A percentile compares a stretch with the other conserved stretches of the same genome.
These are phyloP conservation scores for Engraulis encrasicolus DNA, from an alignment of 2,113 vertebrate genomes.

Conservation along the genomic window DNA sequence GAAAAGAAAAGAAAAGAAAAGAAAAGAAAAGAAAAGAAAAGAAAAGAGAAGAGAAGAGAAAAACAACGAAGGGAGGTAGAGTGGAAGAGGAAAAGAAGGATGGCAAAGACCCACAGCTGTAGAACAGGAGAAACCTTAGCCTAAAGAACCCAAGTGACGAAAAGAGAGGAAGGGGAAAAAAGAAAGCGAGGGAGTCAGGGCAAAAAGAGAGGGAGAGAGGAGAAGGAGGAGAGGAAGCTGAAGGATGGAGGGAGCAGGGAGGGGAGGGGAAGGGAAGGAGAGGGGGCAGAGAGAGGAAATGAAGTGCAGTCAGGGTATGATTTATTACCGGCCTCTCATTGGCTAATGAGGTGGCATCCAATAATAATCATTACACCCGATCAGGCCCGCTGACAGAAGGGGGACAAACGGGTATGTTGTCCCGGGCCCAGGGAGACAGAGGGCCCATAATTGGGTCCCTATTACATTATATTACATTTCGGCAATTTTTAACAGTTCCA, in stretches of 20 bases:
- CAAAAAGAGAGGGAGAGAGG: neutral
- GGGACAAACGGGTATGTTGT: no score
- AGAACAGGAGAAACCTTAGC: neutral
- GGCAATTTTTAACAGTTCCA: no score
- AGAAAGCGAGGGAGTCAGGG: neutral
- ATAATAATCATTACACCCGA: conserved; percentile 34
- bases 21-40: neutral
- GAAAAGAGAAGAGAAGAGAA: neutral
- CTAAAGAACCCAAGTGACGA: no score
- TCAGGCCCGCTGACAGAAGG: no score
- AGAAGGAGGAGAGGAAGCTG: neutral
- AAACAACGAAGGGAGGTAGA: neutral
- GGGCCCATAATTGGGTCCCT: no score
- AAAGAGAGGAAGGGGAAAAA: neutral
- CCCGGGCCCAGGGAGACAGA: no score
- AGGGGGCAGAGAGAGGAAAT: conserved; percentile 29
- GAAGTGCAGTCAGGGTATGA: conserved; percentile 40
- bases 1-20: neutral
- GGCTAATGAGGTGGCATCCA: conserved; percentile 40
- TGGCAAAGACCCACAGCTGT: neutral
- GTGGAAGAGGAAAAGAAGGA: neutral
- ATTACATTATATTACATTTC: no score
- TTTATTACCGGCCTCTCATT: conserved; percentile 42
- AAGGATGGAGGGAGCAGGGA: neutral
- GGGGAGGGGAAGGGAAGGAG: neutral